Conservation (phyloP, 2,113 vertebrate genomes). For the Pelusios castaneus region DNA sequence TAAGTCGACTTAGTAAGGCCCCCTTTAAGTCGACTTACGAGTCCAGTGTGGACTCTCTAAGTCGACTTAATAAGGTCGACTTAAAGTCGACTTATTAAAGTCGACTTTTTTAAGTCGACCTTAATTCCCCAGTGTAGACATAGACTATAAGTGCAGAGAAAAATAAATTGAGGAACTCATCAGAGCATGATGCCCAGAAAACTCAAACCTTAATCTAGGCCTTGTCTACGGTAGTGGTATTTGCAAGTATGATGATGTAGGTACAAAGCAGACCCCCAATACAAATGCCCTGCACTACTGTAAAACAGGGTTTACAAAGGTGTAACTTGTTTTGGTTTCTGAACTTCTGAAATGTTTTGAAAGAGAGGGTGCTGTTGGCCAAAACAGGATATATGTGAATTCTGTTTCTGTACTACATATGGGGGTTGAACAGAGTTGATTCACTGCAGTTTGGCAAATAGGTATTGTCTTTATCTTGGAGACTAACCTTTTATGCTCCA, state of each 20-base stretch:
- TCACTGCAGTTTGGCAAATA: neutral
- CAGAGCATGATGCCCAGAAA: neutral
- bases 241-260: neutral
- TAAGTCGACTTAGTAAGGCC: too few relatives aligned
- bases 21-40: too few relatives aligned
- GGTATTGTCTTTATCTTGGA: neutral
- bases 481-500: neutral
- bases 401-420: neutral
- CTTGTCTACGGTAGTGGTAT: neutral
- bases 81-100: too few relatives aligned
- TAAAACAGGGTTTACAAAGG: rapidly evolving
- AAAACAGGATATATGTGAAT: neutral
- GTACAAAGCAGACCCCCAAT: neutral
- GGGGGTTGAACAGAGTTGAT: neutral
- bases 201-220: neutral
- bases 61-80: too few relatives aligned
- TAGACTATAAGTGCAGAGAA: neutral
- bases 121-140: too few relatives aligned
- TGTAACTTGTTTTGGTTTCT: neutral
- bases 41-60: too few relatives aligned
- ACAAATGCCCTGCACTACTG: neutral
- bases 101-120: too few relatives aligned
- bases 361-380: neutral
- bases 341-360: neutral
- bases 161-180: neutral